phyloP scores from a whole-genome alignment of 2,113 vertebrate genomes.

The Apistogramma diplotaenia region DNA sequence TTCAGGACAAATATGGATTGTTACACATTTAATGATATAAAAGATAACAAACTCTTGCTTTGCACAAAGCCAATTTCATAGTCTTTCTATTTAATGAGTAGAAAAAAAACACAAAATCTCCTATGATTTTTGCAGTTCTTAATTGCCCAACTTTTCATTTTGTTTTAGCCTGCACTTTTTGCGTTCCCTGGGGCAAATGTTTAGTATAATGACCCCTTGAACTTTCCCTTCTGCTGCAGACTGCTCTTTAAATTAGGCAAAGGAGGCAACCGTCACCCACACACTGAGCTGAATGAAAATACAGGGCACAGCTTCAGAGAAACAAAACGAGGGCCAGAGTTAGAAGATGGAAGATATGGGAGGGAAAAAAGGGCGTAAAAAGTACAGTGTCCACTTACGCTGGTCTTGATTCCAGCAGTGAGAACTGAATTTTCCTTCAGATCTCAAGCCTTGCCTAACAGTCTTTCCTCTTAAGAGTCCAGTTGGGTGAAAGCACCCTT shows the following conservation, averaged over 20 bases:
- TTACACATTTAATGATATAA: neutral
- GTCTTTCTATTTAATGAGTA: neutral
- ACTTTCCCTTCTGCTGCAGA: constrained; percentile 20
- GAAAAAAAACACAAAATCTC: neutral
- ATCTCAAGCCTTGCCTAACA: constrained; percentile 42
- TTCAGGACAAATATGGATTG: neutral
- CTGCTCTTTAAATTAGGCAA: constrained; percentile 45
- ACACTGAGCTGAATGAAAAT: constrained; percentile 5
- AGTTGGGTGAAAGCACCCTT: constrained; percentile 22
- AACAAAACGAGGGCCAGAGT: constrained; percentile 38
- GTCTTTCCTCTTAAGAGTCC: constrained; percentile 13
- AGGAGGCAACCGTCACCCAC: constrained; percentile 25
- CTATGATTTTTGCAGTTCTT: constrained; percentile 13
- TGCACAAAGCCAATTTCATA: neutral
- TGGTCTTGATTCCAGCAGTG: constrained; percentile 2
- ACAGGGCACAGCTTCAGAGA: constrained; percentile 19
- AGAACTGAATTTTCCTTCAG: constrained; percentile 6
- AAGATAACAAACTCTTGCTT: constrained; percentile 1
- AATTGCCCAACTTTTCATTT: constrained; percentile 34
- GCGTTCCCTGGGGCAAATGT: constrained; percentile 11
- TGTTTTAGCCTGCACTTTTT: constrained; percentile 22
- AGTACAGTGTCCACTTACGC: constrained; percentile 10
- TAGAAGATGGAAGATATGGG: neutral
- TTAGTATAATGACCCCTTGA: constrained; percentile 23
- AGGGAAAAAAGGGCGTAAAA: neutral